phyloP scores from a whole-genome alignment of 53 echinoderm and acorn worm genomes.

The Paelopatides confundens region DNA sequence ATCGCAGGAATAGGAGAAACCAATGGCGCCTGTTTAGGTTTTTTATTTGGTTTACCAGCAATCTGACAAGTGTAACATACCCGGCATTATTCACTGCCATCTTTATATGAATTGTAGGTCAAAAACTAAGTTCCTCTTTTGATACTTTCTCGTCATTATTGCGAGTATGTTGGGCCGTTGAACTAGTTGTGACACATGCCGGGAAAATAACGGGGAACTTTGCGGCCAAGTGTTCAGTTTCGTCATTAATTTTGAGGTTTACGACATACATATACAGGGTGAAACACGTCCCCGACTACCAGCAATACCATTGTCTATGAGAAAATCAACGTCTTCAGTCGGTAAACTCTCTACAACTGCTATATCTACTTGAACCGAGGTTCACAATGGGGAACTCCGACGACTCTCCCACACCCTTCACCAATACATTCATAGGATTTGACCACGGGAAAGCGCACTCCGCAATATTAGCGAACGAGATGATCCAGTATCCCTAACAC shows the following conservation, averaged over 20 bases:
- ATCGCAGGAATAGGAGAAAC: too few species aligned
- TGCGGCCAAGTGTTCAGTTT: neutral
- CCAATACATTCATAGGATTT: constrained; percentile 36
- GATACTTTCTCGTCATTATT: too few species aligned
- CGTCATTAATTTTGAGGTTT: neutral
- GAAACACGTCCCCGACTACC: constrained; percentile 52
- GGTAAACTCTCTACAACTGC: constrained; percentile 64
- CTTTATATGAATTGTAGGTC: too few species aligned
- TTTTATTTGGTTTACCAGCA: too few species aligned
- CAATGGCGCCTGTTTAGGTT: too few species aligned
- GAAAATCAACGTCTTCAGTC: constrained; percentile 57
- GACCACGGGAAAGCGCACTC: constrained; percentile 48
- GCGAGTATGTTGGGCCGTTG: neutral
- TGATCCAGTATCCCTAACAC: neutral
- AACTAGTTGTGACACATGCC: constrained; percentile 39
- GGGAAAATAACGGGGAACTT: constrained; percentile 46
- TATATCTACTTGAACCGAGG: constrained; percentile 46
- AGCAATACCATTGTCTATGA: constrained; percentile 66
- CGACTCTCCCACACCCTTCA: constrained; percentile 52
- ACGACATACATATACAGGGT: neutral
- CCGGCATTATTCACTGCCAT: too few species aligned
- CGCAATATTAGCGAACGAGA: constrained; percentile 58
- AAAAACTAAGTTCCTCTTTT: too few species aligned
- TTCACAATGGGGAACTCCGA: constrained; percentile 42
- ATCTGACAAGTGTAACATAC: too few species aligned